Base-by-base conservation (phyloP, 64 coral and sea anemone genomes). In the Montipora foliosa region DNA sequence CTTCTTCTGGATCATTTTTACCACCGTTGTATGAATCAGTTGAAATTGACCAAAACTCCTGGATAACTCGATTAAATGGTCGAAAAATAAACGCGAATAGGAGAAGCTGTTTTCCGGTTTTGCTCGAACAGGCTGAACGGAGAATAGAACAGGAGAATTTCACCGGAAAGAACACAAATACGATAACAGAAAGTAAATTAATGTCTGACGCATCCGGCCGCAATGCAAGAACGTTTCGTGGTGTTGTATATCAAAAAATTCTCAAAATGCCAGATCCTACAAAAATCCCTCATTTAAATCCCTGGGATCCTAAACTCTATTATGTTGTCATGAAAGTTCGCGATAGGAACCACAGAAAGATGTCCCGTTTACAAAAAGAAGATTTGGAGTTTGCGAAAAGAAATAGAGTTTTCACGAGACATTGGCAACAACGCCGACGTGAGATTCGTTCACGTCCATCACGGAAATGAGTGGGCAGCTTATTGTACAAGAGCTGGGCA, bases 101-200 rank as follows among this genome's bases (percentile, higher is more conserved):
- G 0, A 91, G 88, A 61, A 97, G 96, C n/a, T 89, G 71, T 4
- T 97, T 97, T 79, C 96, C 96, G 0, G 83, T 81, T 0, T 85
- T 97, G 47, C 51, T 96, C 2, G 80, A 86, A 24, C 44, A 57
- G 19, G 29, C n/a, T 2, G 60, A 16, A 90, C 7, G 5, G 4
- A 58, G 70, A 19, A 82, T n/a, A 57, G 47, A 67, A n/a, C 15
- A 16, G 47, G 79, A n/a, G 15, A 82, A 57, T 17, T 5, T 58
- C 47, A 0, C 7, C 10, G 9, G 45, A 44, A 78, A 86, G 2
- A 52, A 29, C 44, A 15, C 67, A 25, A 37, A 75, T 44, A 20
- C 46, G 55, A 24, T 29, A 79, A 47, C 52, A 90, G 50, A 21
- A 74, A 12, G 20, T 48, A 37, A 7, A 14, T 46, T 78, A 6